Conservation (phyloP, 1,140 invertebrate genomes). For the Drosophila triauraria region DNA sequence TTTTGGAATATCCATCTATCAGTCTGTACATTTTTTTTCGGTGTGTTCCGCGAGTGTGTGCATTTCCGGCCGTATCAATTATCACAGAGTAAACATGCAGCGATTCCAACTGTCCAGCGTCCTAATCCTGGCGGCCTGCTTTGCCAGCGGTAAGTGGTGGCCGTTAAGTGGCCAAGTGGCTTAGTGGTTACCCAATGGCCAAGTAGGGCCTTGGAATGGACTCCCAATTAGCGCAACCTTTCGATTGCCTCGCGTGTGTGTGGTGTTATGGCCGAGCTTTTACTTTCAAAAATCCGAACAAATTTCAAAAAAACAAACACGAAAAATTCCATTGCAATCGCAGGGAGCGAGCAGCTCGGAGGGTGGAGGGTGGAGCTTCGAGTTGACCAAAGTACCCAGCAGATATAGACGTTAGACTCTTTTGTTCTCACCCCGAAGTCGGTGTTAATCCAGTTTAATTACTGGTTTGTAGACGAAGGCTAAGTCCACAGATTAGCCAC, state of each 20-base stretch:
- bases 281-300: slow-evolving; percentile 74
- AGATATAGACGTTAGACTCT: slow-evolving; percentile 14
- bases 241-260: slow-evolving; percentile 46
- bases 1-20: slow-evolving; percentile 11
- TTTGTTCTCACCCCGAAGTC: slow-evolving; percentile 34
- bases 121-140: slow-evolving; percentile 65
- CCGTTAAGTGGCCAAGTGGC: background rate
- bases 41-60: slow-evolving; percentile 11
- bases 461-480: slow-evolving; percentile 55
- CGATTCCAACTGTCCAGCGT: slow-evolving; percentile 45
- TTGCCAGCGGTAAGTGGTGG: slow-evolving; percentile 60
- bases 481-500: slow-evolving; percentile 46
- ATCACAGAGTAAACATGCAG: slow-evolving; percentile 48
- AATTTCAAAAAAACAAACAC: slow-evolving; percentile 14
- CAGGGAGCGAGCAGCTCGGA: background rate
- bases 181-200: slow-evolving; percentile 10
- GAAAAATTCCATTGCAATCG: slow-evolving; percentile 16
- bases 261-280: slow-evolving; percentile 50
- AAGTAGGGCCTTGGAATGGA: slow-evolving; percentile 21
- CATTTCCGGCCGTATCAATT: background rate
- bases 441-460: slow-evolving; percentile 53
- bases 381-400: background rate
- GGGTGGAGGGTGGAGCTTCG: background rate
- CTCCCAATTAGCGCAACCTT: slow-evolving; percentile 65
- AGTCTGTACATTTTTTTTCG: slow-evolving; percentile 15